A percentile compares a stretch with the other conserved stretches of the same genome.
These are phyloP conservation scores for Eretmochelys imbricata DNA, from an alignment of 2,113 vertebrate species.

Conservation along the genomic window DNA sequence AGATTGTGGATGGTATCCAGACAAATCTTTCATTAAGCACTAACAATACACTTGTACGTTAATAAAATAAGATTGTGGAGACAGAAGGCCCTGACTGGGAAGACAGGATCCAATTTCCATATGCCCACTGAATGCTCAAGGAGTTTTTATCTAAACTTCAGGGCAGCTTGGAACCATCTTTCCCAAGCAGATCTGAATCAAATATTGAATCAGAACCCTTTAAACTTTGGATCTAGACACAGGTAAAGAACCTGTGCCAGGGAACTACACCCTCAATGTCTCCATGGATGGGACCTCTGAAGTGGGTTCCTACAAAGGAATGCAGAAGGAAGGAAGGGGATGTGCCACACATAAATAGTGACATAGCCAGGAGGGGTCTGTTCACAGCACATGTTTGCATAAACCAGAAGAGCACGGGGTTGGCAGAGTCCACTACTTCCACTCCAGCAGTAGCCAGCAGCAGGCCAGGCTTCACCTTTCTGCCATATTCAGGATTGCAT, in stretches of 20 bases:
- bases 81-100: slow-evolving; percentile 48
- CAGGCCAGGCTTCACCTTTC: neutral
- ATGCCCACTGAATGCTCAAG: slow-evolving; percentile 14
- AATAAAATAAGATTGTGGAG: neutral
- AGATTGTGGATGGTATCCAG: neutral
- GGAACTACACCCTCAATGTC: neutral
- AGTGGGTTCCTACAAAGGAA: neutral
- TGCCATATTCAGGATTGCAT: no score
- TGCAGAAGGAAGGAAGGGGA: neutral
- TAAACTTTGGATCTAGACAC: neutral
- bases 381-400: neutral
- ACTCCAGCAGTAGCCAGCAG: neutral
- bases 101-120: neutral
- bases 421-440: neutral
- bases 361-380: neutral
- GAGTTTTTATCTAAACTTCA: neutral
- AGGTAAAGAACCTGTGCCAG: neutral
- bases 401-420: neutral
- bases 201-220: slow-evolving; percentile 55
- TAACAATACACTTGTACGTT: neutral
- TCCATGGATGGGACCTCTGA: neutral
- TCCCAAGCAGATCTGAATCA: neutral
- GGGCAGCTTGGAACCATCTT: neutral
- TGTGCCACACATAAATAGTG: neutral
- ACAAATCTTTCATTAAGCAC: neutral